Evolutionary conservation across 2,888 invertebrate species (phyloP), one percentile per base, ranked within the genome.

Genomic region (Meandrusa payeni): DNA sequence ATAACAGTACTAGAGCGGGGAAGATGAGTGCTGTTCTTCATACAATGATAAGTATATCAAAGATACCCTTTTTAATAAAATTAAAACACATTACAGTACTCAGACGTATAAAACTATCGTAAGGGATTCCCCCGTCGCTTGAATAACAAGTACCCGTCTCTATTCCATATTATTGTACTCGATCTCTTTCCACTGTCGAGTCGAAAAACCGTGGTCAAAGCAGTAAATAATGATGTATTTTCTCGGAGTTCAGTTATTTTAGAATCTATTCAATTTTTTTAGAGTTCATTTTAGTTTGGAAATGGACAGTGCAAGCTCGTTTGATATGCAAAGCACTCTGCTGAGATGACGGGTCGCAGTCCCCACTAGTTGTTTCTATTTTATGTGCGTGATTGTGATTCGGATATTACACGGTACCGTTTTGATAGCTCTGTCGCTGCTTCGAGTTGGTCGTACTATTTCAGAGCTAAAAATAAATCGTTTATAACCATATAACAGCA

Each of bases 181-280:
- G 36, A 43, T 43, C 31, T 43, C 38, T 38, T 43, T 38, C 38
- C 17, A 32, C 37, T 38, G 37, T 43, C 37, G 32, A 43, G 36
- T 42, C 29, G 37, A 38, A 43, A 32, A 37, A 26, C 38, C 43
- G 38, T 38, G 43, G 43, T 43, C 37, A 43, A 32, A 43, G 37
- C 38, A 24, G 36, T 32, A 38, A 37, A 43, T 43, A 43, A 38
- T 43, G 43, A 37, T 36, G 23, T 42, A 33, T 32, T 37, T 42
- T 31, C n/a, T 37, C 19, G 2, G 4, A 24, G 9, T 4, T 31
- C 1, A 4, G 3, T 31, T 7, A 43, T 26, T 43, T 26, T 31
- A 6, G 13, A 11, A 5, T 26, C 7, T 43, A 37, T 13, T 5
- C 1, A 5, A n/a, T n/a, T n/a, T n/a, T 1, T 11, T 1, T 3